Evolutionary conservation across 1,140 invertebrate genomes (phyloP).

Genomic region (Vanessa tameamea): DNA sequence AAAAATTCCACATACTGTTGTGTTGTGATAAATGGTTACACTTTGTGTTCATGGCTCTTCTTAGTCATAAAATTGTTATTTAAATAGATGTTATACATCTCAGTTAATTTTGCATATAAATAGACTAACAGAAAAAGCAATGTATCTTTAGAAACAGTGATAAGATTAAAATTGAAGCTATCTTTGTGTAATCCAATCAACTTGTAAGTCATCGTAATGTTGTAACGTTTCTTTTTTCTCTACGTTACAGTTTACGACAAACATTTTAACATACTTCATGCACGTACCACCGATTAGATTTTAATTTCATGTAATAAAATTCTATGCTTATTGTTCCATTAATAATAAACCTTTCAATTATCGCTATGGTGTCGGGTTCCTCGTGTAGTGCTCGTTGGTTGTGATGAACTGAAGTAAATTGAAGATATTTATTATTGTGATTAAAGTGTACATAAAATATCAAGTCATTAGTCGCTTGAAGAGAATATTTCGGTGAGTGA

Average conservation of each 20-base stretch:
- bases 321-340: background rate
- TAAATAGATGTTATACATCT: background rate
- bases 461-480: conserved; percentile 79
- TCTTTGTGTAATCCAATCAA: conserved; percentile 65
- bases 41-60: too few relatives aligned
- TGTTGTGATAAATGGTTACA: too few relatives aligned
- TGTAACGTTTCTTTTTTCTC: conserved; percentile 31
- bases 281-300: background rate
- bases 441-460: conserved; percentile 69
- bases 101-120: background rate
- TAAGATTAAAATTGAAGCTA: conserved; percentile 36
- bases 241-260: conserved; percentile 25
- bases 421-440: conserved; percentile 20
- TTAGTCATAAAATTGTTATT: background rate
- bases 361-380: conserved; percentile 21
- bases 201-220: conserved; percentile 63
- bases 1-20: too few relatives aligned
- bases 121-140: background rate
- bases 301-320: conserved; percentile 3
- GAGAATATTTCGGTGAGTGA: conserved; percentile 77
- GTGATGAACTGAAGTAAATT: conserved; percentile 29
- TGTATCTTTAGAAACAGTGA: conserved; percentile 37
- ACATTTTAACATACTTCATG: conserved; percentile 10
- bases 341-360: background rate
- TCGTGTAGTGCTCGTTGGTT: conserved; percentile 20